Base-by-base conservation (phyloP, 2,888 invertebrate species). In the Chydorus sphaericus region DNA sequence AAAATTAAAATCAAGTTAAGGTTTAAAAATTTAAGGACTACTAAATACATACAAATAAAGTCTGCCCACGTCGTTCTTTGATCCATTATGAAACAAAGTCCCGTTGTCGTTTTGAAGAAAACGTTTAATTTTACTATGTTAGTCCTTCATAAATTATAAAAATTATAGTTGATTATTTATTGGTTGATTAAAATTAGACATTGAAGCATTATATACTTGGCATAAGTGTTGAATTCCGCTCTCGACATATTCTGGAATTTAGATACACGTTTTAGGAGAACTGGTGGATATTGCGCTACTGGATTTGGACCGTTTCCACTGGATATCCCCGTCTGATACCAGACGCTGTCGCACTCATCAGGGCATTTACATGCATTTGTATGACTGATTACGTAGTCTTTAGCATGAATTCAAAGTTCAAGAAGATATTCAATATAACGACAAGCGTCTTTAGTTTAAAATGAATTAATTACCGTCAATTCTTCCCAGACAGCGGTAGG, bases 11-110 rank as follows among this genome's bases (percentile, higher is more conserved):
- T n/a, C n/a, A n/a, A n/a, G n/a, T n/a, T n/a, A n/a, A n/a, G n/a
- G n/a, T n/a, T n/a, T n/a, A n/a, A n/a, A n/a, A n/a, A n/a, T n/a
- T n/a, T n/a, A n/a, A n/a, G n/a, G n/a, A n/a, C n/a, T n/a, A n/a
- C n/a, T n/a, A n/a, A n/a, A n/a, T n/a, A n/a, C n/a, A 37, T 48
- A 54, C 54, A 54, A 31, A 54, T 48, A 37, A 54, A 54, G 20
- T 54, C 54, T 29, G 31, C 39, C 31, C 39, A 44, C 2, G 36
- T 44, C 14, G 31, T 36, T n/a, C 54, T 39, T 7, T 30, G 30
- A 14, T 44, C 39, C 44, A 39, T 39, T 8, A 39, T 39, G 31
- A 44, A 54, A 10, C 54, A 37, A 38, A 44, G 11, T 8, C 54
- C 39, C 11, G 48, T 30, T 29, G 18, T 16, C 1, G 36, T 29